Conservation (phyloP, 1,140 invertebrate species). For the Formica exsecta region DNA sequence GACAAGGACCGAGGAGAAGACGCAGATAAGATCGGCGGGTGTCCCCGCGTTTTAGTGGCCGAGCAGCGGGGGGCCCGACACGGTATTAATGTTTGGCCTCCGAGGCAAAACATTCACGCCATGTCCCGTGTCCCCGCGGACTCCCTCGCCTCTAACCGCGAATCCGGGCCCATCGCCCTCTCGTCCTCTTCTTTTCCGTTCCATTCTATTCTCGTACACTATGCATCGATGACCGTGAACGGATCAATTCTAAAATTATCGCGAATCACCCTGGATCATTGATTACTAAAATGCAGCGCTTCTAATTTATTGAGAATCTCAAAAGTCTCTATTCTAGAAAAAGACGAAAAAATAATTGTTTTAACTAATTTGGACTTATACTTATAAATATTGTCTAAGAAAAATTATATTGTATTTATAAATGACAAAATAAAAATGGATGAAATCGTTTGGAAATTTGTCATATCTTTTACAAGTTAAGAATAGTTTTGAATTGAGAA, state of each 20-base stretch:
- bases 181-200: neutral
- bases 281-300: neutral
- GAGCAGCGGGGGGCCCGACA: slow-evolving; percentile 83
- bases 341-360: neutral
- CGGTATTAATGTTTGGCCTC: slow-evolving; percentile 85
- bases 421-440: too few relatives aligned
- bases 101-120: slow-evolving; percentile 83
- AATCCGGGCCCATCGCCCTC: slow-evolving; percentile 30
- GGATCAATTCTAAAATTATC: slow-evolving; percentile 65
- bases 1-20: slow-evolving; percentile 84
- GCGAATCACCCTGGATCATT: slow-evolving; percentile 28
- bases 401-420: too few relatives aligned
- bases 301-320: neutral
- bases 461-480: too few relatives aligned
- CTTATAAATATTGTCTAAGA: too few relatives aligned
- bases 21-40: slow-evolving; percentile 85
- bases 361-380: neutral
- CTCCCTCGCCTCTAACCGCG: neutral
- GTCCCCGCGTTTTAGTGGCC: slow-evolving; percentile 84
- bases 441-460: too few relatives aligned
- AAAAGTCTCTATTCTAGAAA: neutral
- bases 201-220: slow-evolving; percentile 43
- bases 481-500: too few relatives aligned
- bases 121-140: slow-evolving; percentile 51
- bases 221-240: slow-evolving; percentile 21